Evolutionary conservation across 30 jellyfish, hydroid and myxozoan genomes (phyloP).

Genomic region (Turritopsis rubra): DNA sequence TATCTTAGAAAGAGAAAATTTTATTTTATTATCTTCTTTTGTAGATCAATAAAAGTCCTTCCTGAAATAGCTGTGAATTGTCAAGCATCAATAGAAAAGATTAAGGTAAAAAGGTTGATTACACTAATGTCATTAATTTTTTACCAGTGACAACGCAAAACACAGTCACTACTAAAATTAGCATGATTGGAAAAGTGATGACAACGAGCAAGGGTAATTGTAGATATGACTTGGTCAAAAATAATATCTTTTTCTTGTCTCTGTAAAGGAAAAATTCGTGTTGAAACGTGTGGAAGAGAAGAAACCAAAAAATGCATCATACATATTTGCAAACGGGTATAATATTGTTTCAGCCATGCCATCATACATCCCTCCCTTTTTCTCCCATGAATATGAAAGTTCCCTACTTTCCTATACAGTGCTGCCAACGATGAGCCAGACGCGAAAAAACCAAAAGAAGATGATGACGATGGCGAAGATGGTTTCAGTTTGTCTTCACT

Average conservation of each 20-base stretch:
- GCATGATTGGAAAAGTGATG: no score
- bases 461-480: constrained; percentile 15
- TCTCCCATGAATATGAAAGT: not conserved
- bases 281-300: constrained; percentile 35
- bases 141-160: not conserved
- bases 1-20: no score
- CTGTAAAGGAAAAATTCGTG: constrained; percentile 44
- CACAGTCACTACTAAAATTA: no score
- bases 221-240: not conserved
- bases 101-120: constrained; percentile 47
- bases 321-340: constrained; percentile 46
- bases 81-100: constrained; percentile 16
- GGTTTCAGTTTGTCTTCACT: constrained; percentile 31
- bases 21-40: no score
- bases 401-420: not conserved
- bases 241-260: not conserved
- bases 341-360: not conserved
- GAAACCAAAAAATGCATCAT: constrained; percentile 22
- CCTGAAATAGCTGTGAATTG: constrained; percentile 68
- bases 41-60: constrained; percentile 42
- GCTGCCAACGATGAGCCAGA: constrained; percentile 34
- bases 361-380: not conserved
- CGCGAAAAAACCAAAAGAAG: constrained; percentile 29
- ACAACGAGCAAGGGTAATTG: no score
- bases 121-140: not conserved